Conservation (phyloP, 92 coral and sea anemone genomes). For the Palythoa grandiflora region DNA sequence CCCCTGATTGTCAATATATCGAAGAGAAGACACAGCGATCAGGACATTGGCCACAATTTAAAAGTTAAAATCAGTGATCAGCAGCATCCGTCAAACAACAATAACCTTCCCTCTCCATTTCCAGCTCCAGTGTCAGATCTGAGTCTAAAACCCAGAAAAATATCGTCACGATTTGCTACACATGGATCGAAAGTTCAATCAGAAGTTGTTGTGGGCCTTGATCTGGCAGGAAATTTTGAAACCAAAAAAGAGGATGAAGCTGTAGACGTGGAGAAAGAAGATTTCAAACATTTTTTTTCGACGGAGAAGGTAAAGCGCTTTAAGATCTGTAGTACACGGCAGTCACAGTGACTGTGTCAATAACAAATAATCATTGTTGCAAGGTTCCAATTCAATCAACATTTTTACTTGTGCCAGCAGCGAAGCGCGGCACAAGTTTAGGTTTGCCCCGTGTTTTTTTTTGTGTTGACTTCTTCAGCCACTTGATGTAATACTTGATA, state of each 20-base stretch:
- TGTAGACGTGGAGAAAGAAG: neutral
- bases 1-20: constrained; percentile 9
- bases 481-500: too few species aligned
- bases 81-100: neutral
- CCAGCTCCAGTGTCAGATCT: constrained; percentile 29
- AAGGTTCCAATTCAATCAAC: too few species aligned
- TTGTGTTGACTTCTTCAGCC: too few species aligned
- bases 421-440: too few species aligned
- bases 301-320: constrained; percentile 16
- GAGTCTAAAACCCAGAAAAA: neutral
- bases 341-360: too few species aligned
- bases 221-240: constrained; percentile 2
- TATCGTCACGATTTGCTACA: constrained; percentile 16
- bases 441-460: too few species aligned
- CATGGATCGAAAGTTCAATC: constrained; percentile 11
- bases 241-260: constrained; percentile 9
- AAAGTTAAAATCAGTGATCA: neutral
- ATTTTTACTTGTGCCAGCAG: too few species aligned
- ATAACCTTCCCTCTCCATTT: neutral
- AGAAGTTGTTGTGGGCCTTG: constrained; percentile 15
- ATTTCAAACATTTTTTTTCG: neutral
- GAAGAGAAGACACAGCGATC: constrained; percentile 10
- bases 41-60: neutral
- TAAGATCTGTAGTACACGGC: neutral
- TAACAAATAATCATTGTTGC: too few species aligned